phyloP scores from a whole-genome alignment of 2,888 invertebrate genomes.

The Spatulosminthurus flaviceps region DNA sequence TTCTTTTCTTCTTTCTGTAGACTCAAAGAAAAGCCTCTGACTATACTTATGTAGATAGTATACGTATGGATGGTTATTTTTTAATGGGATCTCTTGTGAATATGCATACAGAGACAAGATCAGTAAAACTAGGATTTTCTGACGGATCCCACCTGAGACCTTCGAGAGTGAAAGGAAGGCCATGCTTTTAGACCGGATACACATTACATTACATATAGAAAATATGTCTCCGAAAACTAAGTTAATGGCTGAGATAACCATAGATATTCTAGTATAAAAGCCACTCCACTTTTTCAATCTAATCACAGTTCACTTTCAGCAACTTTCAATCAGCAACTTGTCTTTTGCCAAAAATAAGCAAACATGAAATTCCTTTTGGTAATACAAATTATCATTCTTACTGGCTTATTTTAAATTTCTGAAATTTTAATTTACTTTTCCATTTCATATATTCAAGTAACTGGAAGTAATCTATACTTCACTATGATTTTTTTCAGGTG shows the following conservation, averaged over 20 bases:
- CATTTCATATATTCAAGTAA: no score
- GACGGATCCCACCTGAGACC: not conserved
- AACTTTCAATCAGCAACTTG: not conserved
- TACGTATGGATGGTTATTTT: no score
- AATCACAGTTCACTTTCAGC: not conserved
- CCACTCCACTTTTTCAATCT: not conserved
- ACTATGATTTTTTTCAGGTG: conserved; percentile 39
- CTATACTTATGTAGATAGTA: not conserved
- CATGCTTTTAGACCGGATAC: conserved; percentile 29
- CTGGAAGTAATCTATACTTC: no score
- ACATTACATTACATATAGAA: no score
- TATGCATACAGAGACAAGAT: not conserved
- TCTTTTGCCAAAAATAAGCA: not conserved
- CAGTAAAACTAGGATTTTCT: not conserved
- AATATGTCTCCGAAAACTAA: not conserved
- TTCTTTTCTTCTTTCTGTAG: not conserved
- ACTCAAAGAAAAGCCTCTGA: not conserved
- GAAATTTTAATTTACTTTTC: not conserved
- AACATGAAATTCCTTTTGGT: conserved; percentile 45
- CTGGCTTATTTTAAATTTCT: no score
- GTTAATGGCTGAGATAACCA: not conserved
- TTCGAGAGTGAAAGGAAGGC: conserved; percentile 32
- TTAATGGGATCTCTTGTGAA: not conserved
- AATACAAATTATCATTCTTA: no score
- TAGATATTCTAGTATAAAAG: conserved; percentile 22